These are phyloP conservation scores for Entelurus aequoreus DNA, from an alignment of 2,113 vertebrate genomes.

Conservation along the genomic window DNA sequence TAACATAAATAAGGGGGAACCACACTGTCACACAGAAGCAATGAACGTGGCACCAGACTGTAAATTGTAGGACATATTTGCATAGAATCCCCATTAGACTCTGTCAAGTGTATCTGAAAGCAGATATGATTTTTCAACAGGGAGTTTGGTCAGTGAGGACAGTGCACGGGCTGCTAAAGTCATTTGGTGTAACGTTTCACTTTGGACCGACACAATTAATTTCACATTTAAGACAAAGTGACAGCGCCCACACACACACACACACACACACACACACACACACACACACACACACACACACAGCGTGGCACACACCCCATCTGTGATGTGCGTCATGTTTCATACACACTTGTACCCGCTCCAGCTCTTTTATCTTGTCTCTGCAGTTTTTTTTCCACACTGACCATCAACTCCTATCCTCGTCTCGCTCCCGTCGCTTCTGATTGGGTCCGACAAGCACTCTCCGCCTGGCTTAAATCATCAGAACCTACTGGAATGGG, in stretches of 20 bases:
- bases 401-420: slow-evolving; percentile 18
- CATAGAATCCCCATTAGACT: too few species aligned
- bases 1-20: too few species aligned
- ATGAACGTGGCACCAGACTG: too few species aligned
- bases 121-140: too few species aligned
- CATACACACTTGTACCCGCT: background rate
- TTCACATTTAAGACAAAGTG: slow-evolving; percentile 54
- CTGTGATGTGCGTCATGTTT: slow-evolving; percentile 12
- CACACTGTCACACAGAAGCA: too few species aligned
- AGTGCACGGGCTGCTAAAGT: slow-evolving; percentile 43
- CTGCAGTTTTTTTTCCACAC: slow-evolving; percentile 45
- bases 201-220: slow-evolving; percentile 40
- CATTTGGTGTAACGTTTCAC: slow-evolving; percentile 53
- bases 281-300: slow-evolving; percentile 9
- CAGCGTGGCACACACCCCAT: background rate
- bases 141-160: slow-evolving; percentile 32
- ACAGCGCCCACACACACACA: slow-evolving; percentile 29
- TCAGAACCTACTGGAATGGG: slow-evolving; percentile 43
- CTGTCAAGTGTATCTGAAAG: too few species aligned
- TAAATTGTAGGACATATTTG: too few species aligned
- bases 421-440: slow-evolving; percentile 31
- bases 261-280: too few species aligned
- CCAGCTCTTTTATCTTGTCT: slow-evolving; percentile 9
- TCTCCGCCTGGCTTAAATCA: slow-evolving; percentile 65
- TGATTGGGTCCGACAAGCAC: slow-evolving; percentile 50